A percentile compares a stretch with the other conserved stretches of the same genome.
Evolutionary conservation across 2,113 vertebrate species (phyloP).

Genomic region (Origma solitaria): DNA sequence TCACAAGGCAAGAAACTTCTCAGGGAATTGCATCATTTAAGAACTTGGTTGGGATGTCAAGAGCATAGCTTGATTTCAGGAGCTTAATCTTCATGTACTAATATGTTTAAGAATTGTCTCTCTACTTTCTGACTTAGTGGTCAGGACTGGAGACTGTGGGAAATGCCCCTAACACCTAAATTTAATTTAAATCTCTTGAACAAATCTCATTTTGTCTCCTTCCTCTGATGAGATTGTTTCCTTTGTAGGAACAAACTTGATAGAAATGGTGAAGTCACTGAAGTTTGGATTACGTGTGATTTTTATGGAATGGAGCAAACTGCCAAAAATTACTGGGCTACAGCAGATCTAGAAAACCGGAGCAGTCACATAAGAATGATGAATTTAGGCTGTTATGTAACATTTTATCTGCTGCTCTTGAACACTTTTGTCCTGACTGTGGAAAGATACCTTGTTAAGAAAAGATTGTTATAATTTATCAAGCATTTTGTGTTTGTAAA

Average conservation of each 20-base stretch:
- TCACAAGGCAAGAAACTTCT: neutral
- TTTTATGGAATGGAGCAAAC: neutral
- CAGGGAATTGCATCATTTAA: neutral
- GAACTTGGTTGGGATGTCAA: neutral
- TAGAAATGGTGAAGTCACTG: neutral
- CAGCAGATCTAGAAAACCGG: neutral
- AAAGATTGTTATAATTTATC: neutral
- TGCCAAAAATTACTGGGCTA: neutral
- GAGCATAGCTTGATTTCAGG: neutral
- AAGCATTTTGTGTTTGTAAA: neutral
- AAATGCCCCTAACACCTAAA: neutral
- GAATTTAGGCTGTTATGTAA: neutral
- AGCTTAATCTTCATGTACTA: neutral
- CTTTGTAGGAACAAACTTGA: neutral
- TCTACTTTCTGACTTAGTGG: neutral
- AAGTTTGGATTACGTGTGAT: neutral
- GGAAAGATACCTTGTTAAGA: neutral
- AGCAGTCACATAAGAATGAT: neutral
- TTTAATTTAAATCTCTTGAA: neutral
- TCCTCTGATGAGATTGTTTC: neutral
- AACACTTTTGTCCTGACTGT: neutral
- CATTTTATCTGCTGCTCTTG: neutral
- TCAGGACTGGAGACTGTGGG: neutral
- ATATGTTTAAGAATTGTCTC: neutral
- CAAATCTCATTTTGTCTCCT: neutral